Percentiles rank a stretch among this genome's conserved stretches.
Conservation (phyloP, 2,113 vertebrate species). For the Collichthys lucidus region DNA sequence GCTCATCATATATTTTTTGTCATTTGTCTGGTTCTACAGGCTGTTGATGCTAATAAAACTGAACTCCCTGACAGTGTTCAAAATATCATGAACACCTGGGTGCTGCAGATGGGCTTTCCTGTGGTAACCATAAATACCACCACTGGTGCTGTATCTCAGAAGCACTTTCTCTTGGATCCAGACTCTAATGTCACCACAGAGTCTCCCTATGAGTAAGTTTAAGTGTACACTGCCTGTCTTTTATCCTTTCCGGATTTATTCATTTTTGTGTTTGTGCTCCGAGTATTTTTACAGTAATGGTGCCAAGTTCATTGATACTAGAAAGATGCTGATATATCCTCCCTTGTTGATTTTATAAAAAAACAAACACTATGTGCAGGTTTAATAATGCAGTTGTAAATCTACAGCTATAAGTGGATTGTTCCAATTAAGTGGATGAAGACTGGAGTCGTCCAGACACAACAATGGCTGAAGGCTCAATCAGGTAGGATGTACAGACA, state of each 20-base stretch:
- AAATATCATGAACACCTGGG: constrained; percentile 93
- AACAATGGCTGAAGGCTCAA: constrained; percentile 76
- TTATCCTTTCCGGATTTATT: not conserved
- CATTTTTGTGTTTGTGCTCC: not conserved
- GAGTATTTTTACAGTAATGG: not conserved
- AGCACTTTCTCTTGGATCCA: constrained; percentile 89
- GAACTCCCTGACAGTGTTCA: constrained; percentile 19
- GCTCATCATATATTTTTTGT: not conserved
- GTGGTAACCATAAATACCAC: constrained; percentile 86
- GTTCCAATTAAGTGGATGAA: constrained; percentile 86
- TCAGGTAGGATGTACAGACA: constrained; percentile 72
- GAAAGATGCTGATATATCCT: not conserved
- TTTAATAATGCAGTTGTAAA: constrained; percentile 5
- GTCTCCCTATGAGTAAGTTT: constrained; percentile 83
- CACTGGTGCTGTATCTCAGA: constrained; percentile 76
- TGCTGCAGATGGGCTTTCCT: constrained; percentile 94
- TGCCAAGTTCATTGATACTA: not conserved
- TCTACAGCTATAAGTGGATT: constrained; percentile 89
- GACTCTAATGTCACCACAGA: constrained; percentile 72
- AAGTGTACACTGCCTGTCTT: constrained; percentile 42
- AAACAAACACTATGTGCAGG: not conserved
- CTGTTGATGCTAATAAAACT: not conserved
- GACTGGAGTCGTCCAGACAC: rapidly evolving
- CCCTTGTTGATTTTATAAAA: not conserved
- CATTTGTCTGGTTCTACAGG: constrained; percentile 50